phyloP scores from a whole-genome alignment of 2,888 invertebrate genomes.

The Cheilosia pagana region DNA sequence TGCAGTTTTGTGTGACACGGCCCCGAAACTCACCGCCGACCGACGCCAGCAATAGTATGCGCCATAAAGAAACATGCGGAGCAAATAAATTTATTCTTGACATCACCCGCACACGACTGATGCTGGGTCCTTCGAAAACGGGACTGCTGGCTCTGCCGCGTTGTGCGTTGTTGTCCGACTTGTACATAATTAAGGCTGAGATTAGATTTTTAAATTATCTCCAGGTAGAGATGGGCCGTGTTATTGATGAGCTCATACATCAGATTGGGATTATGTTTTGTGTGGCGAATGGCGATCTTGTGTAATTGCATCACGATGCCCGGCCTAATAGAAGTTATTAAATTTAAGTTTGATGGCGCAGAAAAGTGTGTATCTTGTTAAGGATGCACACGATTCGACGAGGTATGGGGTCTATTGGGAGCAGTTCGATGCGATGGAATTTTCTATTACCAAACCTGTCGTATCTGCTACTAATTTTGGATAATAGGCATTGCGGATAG shows the following conservation, averaged over 20 bases:
- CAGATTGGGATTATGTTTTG: conserved; percentile 13
- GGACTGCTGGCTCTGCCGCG: conserved; percentile 19
- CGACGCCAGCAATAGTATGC: conserved; percentile 10
- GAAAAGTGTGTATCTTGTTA: conserved; percentile 1
- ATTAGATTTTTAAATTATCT: conserved; percentile 44
- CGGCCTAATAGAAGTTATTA: conserved; percentile 9
- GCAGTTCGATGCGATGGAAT: too few species aligned
- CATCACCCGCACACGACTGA: conserved; percentile 50
- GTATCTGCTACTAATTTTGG: too few species aligned
- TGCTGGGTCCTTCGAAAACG: conserved; percentile 31
- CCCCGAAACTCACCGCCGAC: conserved; percentile 8
- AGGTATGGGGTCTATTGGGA: neutral
- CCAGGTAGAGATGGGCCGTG: conserved; percentile 10
- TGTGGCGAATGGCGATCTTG: neutral
- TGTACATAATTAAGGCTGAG: conserved; percentile 41
- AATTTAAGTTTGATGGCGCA: neutral
- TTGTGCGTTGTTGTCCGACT: conserved; percentile 6
- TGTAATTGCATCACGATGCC: conserved; percentile 30
- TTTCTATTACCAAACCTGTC: too few species aligned
- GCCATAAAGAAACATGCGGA: conserved; percentile 39
- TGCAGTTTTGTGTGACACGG: conserved; percentile 52
- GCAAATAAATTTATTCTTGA: conserved; percentile 68
- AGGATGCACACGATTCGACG: neutral
- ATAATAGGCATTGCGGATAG: too few species aligned
- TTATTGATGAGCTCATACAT: conserved; percentile 28